phyloP scores from a whole-genome alignment of 2,113 vertebrate genomes.

The Madoqua kirkii region DNA sequence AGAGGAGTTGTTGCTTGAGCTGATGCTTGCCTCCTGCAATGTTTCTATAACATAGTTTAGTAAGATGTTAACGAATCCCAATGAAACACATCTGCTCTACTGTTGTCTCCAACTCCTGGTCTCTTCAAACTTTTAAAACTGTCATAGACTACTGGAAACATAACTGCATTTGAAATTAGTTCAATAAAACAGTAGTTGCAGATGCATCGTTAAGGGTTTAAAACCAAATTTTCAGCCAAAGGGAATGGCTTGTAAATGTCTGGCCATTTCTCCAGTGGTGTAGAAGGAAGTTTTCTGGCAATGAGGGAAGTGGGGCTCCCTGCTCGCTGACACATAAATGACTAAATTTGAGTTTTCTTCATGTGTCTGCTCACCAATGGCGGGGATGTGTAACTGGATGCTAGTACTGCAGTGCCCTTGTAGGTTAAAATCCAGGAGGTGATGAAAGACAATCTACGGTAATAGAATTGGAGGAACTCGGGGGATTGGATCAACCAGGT shows the following conservation, averaged over 20 bases:
- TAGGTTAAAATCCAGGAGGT: conserved; percentile 30
- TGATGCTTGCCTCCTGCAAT: conserved; percentile 23
- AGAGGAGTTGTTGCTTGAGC: not conserved
- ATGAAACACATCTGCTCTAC: conserved; percentile 46
- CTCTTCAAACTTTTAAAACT: conserved; percentile 62
- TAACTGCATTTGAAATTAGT: conserved; percentile 26
- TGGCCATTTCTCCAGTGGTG: not conserved
- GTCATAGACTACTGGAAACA: conserved; percentile 40
- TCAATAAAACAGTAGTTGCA: conserved; percentile 58
- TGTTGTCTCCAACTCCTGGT: conserved; percentile 50
- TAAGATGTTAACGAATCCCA: conserved; percentile 47
- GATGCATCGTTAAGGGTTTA: conserved; percentile 43
- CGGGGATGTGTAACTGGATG: conserved; percentile 31
- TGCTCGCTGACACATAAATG: conserved; percentile 36
- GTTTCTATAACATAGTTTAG: not conserved
- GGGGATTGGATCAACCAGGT: conserved; percentile 12
- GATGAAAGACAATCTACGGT: conserved; percentile 52
- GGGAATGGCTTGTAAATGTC: conserved; percentile 54
- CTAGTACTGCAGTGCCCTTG: not conserved
- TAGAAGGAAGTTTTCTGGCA: conserved; percentile 9
- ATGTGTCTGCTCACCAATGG: conserved; percentile 7
- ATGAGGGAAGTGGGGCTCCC: not conserved
- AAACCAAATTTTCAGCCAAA: conserved; percentile 56
- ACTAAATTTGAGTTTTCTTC: not conserved
- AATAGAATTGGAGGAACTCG: not conserved